These are phyloP conservation scores for Aricia agestis DNA, from an alignment of 1,140 invertebrate species.

Conservation along the genomic window DNA sequence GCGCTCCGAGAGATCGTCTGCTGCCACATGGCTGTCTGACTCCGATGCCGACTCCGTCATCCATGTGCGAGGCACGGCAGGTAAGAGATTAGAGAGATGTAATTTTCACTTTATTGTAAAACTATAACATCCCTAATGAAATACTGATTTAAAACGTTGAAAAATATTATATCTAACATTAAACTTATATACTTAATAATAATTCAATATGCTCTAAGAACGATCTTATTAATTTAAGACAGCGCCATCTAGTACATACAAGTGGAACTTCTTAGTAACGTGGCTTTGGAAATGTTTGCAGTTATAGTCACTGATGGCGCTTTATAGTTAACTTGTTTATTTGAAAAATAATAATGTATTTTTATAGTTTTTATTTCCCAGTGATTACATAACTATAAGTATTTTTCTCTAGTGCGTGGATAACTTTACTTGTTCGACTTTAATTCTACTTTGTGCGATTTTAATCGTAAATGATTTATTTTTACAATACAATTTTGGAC, in stretches of 20 bases:
- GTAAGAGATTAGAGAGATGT: slow-evolving; percentile 30
- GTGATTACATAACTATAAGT: neutral
- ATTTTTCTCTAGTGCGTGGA: neutral
- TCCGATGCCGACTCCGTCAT: slow-evolving; percentile 74
- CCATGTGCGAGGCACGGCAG: slow-evolving; percentile 59
- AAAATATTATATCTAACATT: too few species aligned
- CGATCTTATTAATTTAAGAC: too few species aligned
- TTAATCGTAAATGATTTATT: slow-evolving; percentile 9
- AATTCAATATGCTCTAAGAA: too few species aligned
- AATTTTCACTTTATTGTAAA: too few species aligned
- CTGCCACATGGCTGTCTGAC: slow-evolving; percentile 72
- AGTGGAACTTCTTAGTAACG: neutral
- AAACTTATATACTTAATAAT: too few species aligned
- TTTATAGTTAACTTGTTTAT: slow-evolving; percentile 12
- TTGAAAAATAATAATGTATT: neutral
- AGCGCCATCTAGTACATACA: neutral
- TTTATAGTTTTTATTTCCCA: neutral
- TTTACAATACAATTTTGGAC: slow-evolving; percentile 40
- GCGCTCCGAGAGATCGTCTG: slow-evolving; percentile 80
- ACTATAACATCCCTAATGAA: too few species aligned
- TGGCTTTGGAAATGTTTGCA: neutral
- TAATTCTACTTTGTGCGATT: neutral
- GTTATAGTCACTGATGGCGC: neutral
- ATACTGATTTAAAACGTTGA: too few species aligned
- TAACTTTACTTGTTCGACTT: neutral